Conservation (phyloP, 2,888 invertebrate species). For the Asteroscopus sphinx region DNA sequence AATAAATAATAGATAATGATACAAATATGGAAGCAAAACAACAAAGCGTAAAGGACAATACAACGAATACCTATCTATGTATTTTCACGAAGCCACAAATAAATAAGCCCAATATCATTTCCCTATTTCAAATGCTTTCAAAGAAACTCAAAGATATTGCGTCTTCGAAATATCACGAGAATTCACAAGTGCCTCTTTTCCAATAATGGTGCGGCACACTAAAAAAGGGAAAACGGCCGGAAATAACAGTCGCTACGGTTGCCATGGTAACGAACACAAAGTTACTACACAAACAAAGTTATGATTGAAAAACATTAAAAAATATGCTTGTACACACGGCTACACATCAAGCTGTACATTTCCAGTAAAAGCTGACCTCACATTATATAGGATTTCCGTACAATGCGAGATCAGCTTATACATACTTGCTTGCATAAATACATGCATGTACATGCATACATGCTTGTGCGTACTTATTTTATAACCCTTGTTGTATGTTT, state of each 20-base stretch:
- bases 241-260: conserved; percentile 19
- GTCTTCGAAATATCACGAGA: conserved; percentile 18
- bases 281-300: conserved; percentile 16
- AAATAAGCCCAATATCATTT: conserved; percentile 22
- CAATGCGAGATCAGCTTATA: too few species aligned
- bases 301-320: background rate
- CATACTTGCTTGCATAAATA: too few species aligned
- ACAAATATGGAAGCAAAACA: too few species aligned
- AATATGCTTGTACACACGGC: too few species aligned
- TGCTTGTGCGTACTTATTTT: background rate
- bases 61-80: background rate
- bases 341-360: too few species aligned
- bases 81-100: conserved; percentile 17
- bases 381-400: too few species aligned
- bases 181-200: conserved; percentile 38
- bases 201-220: conserved; percentile 18
- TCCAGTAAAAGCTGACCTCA: too few species aligned
- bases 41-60: background rate
- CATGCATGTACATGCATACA: too few species aligned
- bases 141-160: conserved; percentile 26
- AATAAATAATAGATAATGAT: too few species aligned
- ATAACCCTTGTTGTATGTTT: background rate
- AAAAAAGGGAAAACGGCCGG: conserved; percentile 17
- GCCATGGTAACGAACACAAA: conserved; percentile 12
- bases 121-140: conserved; percentile 9